Base-by-base conservation (phyloP, 1,140 invertebrate species). In the Tetramorium simillimum region DNA sequence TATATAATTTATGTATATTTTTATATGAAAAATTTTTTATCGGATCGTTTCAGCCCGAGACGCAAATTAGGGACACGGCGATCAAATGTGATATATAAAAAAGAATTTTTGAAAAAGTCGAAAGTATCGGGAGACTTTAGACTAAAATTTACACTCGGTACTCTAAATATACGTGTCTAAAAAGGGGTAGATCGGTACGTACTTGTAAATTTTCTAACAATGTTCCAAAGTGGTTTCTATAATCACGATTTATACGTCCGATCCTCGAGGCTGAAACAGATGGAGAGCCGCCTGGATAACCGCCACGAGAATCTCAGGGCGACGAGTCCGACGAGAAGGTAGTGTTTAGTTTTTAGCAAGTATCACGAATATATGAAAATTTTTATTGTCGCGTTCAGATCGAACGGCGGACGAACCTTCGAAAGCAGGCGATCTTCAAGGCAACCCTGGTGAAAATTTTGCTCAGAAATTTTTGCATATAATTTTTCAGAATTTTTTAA, bases 161-260 rank as follows among this genome's bases (percentile, higher is more conserved):
- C n/a, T n/a, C 40, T 40, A 75, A n/a, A 12, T 14, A 40, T 12
- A 21, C 33, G 7, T 16, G 51, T 56, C 49, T 10, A 73, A 73
- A 12, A 40, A 67, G 0, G 0, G 3, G 1, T 58, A n/a, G n/a
- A 56, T 75, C 18, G 33, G 6, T 40, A 76, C 7, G 40, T 40
- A 56, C 43, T 7, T 51, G 16, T 53, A 58, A 76, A 60, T 62
- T 77, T 43, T 77, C 75, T 43, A 77, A 18, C 62, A 62, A 62
- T 77, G 5, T 77, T 58, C 12, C 16, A n/a, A 77, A 33, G 16
- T 43, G 43, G 9, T 62, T 43, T 24, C 2, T 46, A 6, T 18
- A 28, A 43, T 40, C 58, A n/a, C 4, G 16, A 10, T 43, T 77
- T 37, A 73, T 56, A 37, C 40, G 3, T 43, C 6, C 16, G 16